These are phyloP conservation scores for Achlya flavicornis DNA, from an alignment of 2,888 invertebrate species.

Conservation along the genomic window DNA sequence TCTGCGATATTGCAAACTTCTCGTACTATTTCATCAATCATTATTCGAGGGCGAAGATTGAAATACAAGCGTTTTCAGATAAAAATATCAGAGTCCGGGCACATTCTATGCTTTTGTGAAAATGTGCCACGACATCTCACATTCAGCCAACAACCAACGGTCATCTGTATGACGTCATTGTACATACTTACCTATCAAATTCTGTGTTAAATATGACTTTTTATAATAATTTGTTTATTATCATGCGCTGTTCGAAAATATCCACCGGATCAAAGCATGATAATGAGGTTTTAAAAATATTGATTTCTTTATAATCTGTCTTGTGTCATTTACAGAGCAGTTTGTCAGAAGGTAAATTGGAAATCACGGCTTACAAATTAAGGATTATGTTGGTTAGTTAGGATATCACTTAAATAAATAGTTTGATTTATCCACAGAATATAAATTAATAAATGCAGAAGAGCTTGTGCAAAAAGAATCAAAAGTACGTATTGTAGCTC, in stretches of 20 bases:
- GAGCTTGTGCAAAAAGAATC: background rate
- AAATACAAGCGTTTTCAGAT: background rate
- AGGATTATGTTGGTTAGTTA: too few relatives aligned
- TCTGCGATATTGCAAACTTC: slow-evolving; percentile 2
- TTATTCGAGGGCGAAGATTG: background rate
- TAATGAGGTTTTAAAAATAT: background rate
- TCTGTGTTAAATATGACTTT: background rate
- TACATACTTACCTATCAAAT: background rate
- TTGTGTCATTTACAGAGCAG: too few relatives aligned
- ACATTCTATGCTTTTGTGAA: background rate
- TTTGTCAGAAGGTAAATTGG: background rate
- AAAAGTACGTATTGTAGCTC: too few relatives aligned
- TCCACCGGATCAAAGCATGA: background rate
- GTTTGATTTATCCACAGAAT: too few relatives aligned
- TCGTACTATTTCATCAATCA: slow-evolving; percentile 3
- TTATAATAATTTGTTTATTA: background rate
- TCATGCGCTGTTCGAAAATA: background rate
- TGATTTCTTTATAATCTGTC: background rate
- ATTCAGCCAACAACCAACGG: background rate
- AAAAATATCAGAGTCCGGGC: background rate
- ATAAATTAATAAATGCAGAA: background rate
- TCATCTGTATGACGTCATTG: background rate
- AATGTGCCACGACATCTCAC: background rate
- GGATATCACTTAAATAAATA: too few relatives aligned
- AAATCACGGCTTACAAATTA: too few relatives aligned